These are phyloP conservation scores for Rhynchonycteris naso DNA, from an alignment of 2,797 vertebrate genomes.

Conservation along the genomic window DNA sequence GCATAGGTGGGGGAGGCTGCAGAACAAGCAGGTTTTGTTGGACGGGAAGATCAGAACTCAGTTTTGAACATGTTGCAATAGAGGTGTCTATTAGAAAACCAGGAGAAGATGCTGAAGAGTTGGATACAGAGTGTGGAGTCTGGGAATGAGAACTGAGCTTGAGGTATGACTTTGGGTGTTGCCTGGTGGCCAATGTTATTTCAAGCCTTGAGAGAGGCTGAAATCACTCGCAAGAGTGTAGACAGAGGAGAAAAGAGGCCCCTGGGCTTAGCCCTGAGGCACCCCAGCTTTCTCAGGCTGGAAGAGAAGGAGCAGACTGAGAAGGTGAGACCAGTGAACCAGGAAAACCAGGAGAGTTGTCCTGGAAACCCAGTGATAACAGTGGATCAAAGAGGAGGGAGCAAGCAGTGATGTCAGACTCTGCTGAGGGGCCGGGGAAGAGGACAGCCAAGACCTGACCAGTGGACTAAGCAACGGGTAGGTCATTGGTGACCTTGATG, in stretches of 20 bases:
- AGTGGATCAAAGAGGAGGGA: not conserved
- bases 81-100: not conserved
- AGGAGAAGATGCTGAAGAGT: not conserved
- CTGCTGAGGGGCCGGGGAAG: no score
- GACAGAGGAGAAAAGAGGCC: not conserved
- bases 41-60: not conserved
- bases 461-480: no score
- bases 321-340: not conserved
- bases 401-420: rapidly evolving
- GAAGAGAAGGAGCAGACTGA: not conserved
- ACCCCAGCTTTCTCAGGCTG: no score
- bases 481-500: not conserved
- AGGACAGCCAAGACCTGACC: not conserved
- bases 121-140: not conserved
- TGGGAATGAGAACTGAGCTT: not conserved
- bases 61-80: not conserved
- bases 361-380: not conserved
- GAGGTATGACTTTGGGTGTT: not conserved
- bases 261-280: not conserved
- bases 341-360: not conserved
- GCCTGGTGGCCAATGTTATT: no score
- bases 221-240: not conserved
- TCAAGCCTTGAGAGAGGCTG: not conserved
- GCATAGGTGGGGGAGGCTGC: not conserved
- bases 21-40: no score